Evolutionary conservation across 2,113 vertebrate genomes (phyloP).

Genomic region (Leptocoma aspasia): DNA sequence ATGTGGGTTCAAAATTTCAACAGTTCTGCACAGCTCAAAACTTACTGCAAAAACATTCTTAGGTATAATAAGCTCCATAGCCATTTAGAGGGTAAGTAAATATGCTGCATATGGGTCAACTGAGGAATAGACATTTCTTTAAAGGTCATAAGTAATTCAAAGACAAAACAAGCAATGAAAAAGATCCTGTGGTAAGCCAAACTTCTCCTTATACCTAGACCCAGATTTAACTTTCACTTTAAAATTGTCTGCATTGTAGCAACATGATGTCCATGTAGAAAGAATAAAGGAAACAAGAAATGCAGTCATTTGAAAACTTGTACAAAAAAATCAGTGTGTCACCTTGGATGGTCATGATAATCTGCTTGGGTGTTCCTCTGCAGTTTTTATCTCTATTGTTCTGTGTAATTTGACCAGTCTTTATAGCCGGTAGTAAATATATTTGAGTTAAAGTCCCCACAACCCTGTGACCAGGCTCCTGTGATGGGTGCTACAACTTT

Average conservation of each 20-base stretch:
- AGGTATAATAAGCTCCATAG: not conserved
- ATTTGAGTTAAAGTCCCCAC: not conserved
- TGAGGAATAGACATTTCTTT: not conserved
- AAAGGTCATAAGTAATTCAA: not conserved
- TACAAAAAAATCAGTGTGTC: not conserved
- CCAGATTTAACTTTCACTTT: not conserved
- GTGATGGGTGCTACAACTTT: not conserved
- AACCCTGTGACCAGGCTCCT: not conserved
- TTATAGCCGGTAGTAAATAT: not conserved
- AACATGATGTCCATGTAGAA: not conserved
- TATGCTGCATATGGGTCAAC: not conserved
- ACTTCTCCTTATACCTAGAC: not conserved
- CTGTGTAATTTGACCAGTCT: not conserved
- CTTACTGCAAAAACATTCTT: not conserved
- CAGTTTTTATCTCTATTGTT: not conserved
- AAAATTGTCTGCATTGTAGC: not conserved
- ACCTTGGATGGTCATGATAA: not conserved
- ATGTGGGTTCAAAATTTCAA: not conserved
- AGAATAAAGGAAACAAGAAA: not conserved
- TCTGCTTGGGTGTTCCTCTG: not conserved
- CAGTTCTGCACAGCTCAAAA: not conserved
- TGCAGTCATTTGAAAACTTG: not conserved
- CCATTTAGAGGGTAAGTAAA: not conserved
- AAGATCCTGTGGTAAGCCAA: not conserved
- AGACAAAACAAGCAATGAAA: not conserved